A percentile compares a stretch with the other conserved stretches of the same genome.
phyloP scores from a whole-genome alignment of 2,888 invertebrate species.

The Cheilosia urbana region DNA sequence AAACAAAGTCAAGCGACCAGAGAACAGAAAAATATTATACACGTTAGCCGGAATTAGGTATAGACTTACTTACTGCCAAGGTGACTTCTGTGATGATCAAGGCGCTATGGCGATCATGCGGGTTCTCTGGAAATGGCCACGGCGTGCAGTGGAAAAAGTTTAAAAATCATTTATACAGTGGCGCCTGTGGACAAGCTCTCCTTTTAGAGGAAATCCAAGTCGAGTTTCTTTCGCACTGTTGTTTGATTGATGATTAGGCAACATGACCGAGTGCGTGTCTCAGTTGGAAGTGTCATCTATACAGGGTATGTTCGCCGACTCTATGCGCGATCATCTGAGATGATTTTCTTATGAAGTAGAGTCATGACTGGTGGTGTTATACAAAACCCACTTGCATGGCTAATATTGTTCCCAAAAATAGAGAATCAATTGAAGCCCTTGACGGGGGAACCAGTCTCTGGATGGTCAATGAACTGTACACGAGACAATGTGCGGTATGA shows the following conservation, averaged over 20 bases:
- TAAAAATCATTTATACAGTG: conserved; percentile 54
- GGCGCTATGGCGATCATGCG: conserved; percentile 58
- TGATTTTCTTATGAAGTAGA: conserved; percentile 33
- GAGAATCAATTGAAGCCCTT: conserved; percentile 45
- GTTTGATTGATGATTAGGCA: conserved; percentile 42
- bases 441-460: conserved; percentile 25
- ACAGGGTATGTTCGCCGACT: conserved; percentile 30
- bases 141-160: conserved; percentile 16
- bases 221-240: conserved; percentile 29
- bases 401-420: conserved; percentile 55
- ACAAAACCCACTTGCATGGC: conserved; percentile 39
- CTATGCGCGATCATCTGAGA: conserved; percentile 45
- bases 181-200: conserved; percentile 72
- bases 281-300: conserved; percentile 52
- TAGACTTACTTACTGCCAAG: conserved; percentile 21
- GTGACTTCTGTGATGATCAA: conserved; percentile 56
- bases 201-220: conserved; percentile 62
- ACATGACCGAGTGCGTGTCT: conserved; percentile 7
- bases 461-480: conserved; percentile 53
- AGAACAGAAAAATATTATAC: conserved; percentile 39
- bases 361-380: conserved; percentile 27
- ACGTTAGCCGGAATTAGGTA: conserved; percentile 69
- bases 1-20: conserved; percentile 63
- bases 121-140: conserved; percentile 67
- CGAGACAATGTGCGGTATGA: conserved; percentile 20